These are phyloP conservation scores for Elachura formosa DNA, from an alignment of 2,113 vertebrate genomes.

Conservation along the genomic window DNA sequence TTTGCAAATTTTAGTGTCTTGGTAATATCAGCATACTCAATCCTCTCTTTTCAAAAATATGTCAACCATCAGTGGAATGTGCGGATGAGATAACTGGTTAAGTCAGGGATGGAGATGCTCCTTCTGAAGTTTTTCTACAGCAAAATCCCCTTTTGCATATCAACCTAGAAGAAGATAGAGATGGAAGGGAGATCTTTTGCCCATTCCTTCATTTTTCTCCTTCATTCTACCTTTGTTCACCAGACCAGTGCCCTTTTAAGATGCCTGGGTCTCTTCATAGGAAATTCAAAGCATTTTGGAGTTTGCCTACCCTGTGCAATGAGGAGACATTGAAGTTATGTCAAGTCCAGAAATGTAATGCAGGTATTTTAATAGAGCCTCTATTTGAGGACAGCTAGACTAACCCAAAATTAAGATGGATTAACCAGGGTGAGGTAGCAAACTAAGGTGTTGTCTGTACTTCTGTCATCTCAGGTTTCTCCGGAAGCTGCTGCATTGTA, in stretches of 20 bases:
- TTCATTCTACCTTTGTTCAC: background rate
- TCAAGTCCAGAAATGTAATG: background rate
- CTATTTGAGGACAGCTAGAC: background rate
- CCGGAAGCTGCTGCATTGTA: background rate
- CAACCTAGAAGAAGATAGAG: background rate
- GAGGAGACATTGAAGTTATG: background rate
- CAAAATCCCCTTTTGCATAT: background rate
- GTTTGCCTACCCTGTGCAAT: background rate
- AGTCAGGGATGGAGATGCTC: background rate
- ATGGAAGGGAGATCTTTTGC: background rate
- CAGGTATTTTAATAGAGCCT: background rate
- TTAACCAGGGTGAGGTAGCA: background rate
- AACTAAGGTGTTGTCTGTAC: background rate
- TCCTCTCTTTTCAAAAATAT: background rate
- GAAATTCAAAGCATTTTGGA: background rate
- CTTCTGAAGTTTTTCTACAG: background rate
- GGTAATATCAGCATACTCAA: background rate
- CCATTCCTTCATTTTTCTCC: background rate
- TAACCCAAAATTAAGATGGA: background rate
- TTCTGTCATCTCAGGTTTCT: background rate
- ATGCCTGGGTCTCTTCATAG: background rate
- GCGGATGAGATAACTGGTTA: background rate
- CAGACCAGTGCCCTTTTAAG: background rate
- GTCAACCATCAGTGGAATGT: background rate
- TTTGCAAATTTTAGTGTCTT: background rate